Base-by-base conservation (phyloP, 2,888 invertebrate species). In the Psylliodes chrysocephalus region DNA sequence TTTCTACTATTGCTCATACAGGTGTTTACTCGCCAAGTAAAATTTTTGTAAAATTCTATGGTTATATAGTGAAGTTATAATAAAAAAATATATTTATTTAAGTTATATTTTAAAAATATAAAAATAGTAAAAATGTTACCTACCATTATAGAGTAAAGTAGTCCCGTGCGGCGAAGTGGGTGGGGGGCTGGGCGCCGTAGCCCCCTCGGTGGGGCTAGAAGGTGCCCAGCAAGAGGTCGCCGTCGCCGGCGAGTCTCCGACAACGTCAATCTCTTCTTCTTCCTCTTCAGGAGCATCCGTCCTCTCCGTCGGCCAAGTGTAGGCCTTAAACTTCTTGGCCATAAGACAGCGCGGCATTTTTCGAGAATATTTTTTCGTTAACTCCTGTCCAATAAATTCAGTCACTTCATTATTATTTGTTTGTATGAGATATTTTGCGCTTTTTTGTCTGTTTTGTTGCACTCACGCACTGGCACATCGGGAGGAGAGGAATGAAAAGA, bases 251-350 rank as follows among this genome's bases (percentile, higher is more conserved):
- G 82, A 83, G 73, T 91, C 92, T 71, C 92, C 93, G 75, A 93
- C 93, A 80, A 93, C 93, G 87, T 93, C 93, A 85, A 93, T 92
- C 86, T 93, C 93, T 84, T 93, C 93, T 74, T 91, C 86, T 75
- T 90, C 90, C 73, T 88, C 88, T 81, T 85, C 86, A 60, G 72
- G 72, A 60, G 78, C 77, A 60, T 81, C 80, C 69, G 67, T 63
- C 49, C 67, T 55, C 55, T 56, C 63, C 78, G 89, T 90, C 75
- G 89, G 88, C 90, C 91, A 91, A 72, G 90, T 89, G 81, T 90
- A 90, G 83, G 90, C 92, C 90, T 94, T 95, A 93, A 94, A 94
- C 88, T 95, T 95, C 86, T 95, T 95, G 80, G 95, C 94, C 94
- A 95, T 95, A 84, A 95, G 90, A 87, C 94, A 95, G 84, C 95